Percentiles rank a stretch among this genome's conserved stretches.
phyloP scores from a whole-genome alignment of 1,140 invertebrate genomes.

The Cydia strobilella region DNA sequence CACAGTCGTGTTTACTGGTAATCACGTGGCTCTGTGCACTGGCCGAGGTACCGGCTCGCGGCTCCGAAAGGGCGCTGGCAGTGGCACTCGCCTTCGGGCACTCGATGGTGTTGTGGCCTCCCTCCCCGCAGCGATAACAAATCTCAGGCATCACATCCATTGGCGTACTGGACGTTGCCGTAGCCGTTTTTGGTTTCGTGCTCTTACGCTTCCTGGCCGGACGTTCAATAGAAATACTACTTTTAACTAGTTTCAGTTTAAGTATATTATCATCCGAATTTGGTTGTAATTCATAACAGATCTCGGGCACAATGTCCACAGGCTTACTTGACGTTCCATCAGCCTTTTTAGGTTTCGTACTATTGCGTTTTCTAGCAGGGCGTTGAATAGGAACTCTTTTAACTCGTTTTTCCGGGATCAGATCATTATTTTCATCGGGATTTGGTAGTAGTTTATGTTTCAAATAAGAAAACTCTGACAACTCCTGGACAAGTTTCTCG shows the following conservation, averaged over 20 bases:
- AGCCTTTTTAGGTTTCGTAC: neutral
- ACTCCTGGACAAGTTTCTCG: conserved; percentile 23
- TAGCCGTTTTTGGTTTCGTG: neutral
- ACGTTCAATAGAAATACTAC: neutral
- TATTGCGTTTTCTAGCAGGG: neutral
- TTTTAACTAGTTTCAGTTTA: conserved; percentile 23
- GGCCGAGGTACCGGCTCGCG: neutral
- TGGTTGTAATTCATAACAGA: neutral
- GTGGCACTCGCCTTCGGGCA: neutral
- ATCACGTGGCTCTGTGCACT: neutral
- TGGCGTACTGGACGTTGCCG: neutral
- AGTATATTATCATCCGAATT: neutral
- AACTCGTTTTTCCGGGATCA: conserved; percentile 10
- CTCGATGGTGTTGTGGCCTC: conserved; percentile 28
- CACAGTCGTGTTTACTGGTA: neutral
- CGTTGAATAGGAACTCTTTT: neutral
- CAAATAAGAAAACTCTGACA: conserved; percentile 26
- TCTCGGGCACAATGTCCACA: neutral
- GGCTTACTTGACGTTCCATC: neutral
- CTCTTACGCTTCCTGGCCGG: neutral
- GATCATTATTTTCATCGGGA: neutral
- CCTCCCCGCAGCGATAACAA: conserved; percentile 14
- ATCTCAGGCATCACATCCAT: conserved; percentile 9
- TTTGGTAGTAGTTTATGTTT: conserved; percentile 27
- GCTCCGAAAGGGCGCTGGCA: neutral